Base-by-base conservation (phyloP, 2,888 invertebrate species). In the Scrobipalpa costella region DNA sequence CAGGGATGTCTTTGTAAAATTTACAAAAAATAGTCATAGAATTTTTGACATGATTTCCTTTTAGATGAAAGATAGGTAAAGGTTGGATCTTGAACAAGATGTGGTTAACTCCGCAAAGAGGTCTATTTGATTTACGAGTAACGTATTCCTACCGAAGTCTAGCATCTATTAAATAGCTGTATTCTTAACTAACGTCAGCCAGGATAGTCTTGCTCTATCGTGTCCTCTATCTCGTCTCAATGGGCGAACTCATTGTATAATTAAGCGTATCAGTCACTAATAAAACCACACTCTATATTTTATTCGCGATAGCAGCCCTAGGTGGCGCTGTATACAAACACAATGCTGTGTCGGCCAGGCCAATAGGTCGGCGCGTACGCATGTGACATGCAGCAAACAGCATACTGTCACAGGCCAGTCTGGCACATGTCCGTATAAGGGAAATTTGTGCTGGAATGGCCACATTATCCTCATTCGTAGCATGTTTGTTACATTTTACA, bases 311-410 rank as follows among this genome's bases (percentile, higher is more conserved):
- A 11, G 11, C 40, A 13, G 13, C 40, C 2, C 13, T 40, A 7
- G 34, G 34, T 34, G 6, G 7, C 40, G 3, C 44, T 11, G 21
- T 33, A 19, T 19, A 49, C 33, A 33, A 19, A 52, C 52, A 59
- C 63, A 57, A 63, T 36, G 49, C 47, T n/a, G n/a, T n/a, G n/a
- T 15, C 40, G 58, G 9, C 9, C 58, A 21, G 58, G 58, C 15
- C 58, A 58, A 58, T 58, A 58, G 58, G 58, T 58, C 38, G 21
- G 58, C 58, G 19, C 57, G 36, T 27, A 36, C 27, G 36, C 15
- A 57, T n/a, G 7, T 8, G 17, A 15, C 3, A 11, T 44, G n/a
- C 11, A 11, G 8, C 6, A 5, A 6, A 27, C 8, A 55, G 13
- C 3, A 19, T 36, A 15, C 57, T 34, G 13, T 36, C n/a, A 57